Conservation (phyloP, 2,888 invertebrate species). For the Drosophila colorata region DNA sequence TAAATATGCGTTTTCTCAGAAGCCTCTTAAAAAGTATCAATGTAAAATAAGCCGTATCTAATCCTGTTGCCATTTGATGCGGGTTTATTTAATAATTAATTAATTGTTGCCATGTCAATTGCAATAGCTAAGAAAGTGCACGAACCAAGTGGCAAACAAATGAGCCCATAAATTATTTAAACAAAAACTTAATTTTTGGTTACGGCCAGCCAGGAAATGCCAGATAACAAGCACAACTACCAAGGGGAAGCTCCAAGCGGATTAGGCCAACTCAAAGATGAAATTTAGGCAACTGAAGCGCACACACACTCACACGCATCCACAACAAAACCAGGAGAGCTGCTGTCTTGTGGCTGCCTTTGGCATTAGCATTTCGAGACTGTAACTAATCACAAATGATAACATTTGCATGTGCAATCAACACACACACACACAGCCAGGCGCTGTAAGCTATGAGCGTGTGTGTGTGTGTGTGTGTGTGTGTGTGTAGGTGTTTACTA, state of each 20-base stretch:
- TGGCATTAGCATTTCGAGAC: slow-evolving; percentile 67
- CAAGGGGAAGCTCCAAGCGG: slow-evolving; percentile 20
- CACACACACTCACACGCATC: slow-evolving; percentile 4
- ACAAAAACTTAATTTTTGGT: slow-evolving; percentile 69
- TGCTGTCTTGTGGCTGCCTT: slow-evolving; percentile 44
- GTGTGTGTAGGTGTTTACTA: slow-evolving; percentile 47
- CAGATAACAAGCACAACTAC: slow-evolving; percentile 38
- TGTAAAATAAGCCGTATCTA: slow-evolving; percentile 6
- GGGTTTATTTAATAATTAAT: slow-evolving; percentile 56
- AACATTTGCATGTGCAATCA: slow-evolving; percentile 76
- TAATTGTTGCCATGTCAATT: slow-evolving; percentile 52
- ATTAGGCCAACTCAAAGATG: slow-evolving; percentile 37
- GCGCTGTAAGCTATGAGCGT: slow-evolving; percentile 3
- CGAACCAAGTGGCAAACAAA: slow-evolving; percentile 43
- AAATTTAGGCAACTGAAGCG: slow-evolving; percentile 5
- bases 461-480: slow-evolving; percentile 1
- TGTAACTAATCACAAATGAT: slow-evolving; percentile 82
- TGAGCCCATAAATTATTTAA: slow-evolving; percentile 63
- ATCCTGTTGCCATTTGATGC: slow-evolving; percentile 14
- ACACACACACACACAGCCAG: slow-evolving; percentile 25
- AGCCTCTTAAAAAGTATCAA: slow-evolving; percentile 1
- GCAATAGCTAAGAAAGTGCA: slow-evolving; percentile 9
- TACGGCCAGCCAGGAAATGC: slow-evolving; percentile 36
- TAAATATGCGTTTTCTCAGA: slow-evolving; percentile 5
- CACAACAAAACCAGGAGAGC: slow-evolving; percentile 13